phyloP scores from a whole-genome alignment of 1,140 invertebrate species.

The Lutraria rhynchaena region DNA sequence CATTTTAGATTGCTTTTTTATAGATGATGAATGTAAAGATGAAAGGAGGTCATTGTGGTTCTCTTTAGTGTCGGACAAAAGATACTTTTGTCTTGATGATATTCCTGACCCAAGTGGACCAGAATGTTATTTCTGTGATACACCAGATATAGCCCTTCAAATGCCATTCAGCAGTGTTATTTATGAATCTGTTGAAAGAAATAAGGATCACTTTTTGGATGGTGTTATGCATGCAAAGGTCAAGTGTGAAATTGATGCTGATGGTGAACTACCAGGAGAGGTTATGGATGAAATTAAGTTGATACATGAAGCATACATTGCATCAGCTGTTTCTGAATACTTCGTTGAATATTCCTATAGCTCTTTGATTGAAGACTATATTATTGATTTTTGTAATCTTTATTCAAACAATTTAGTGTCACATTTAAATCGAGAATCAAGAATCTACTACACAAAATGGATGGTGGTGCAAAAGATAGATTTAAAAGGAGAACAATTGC shows the following conservation, averaged over 20 bases:
- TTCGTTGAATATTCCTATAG: not conserved
- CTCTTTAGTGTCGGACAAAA: no score
- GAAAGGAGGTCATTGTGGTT: slow-evolving; percentile 22
- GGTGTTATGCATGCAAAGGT: not conserved
- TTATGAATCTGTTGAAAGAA: slow-evolving; percentile 32
- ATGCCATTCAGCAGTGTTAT: slow-evolving; percentile 28
- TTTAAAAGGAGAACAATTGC: not conserved
- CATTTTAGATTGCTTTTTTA: slow-evolving; percentile 34
- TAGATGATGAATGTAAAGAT: not conserved
- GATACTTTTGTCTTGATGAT: not conserved
- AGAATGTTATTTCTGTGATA: slow-evolving; percentile 42
- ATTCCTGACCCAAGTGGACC: slow-evolving; percentile 16
- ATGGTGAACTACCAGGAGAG: slow-evolving; percentile 15
- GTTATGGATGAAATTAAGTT: slow-evolving; percentile 13
- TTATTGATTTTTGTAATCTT: slow-evolving; percentile 48
- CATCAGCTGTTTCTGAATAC: not conserved
- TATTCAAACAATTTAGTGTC: slow-evolving; percentile 5
- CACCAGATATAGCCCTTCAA: slow-evolving; percentile 14
- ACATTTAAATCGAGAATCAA: not conserved
- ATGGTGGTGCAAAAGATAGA: not conserved
- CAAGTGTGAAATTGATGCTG: slow-evolving; percentile 26
- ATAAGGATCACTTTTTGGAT: slow-evolving; percentile 22
- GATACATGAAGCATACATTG: slow-evolving; percentile 12
- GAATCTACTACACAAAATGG: slow-evolving; percentile 21
- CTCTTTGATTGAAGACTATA: slow-evolving; percentile 15